A percentile compares a stretch with the other conserved stretches of the same genome.
Evolutionary conservation across 2,113 vertebrate genomes (phyloP).

Genomic region (Hippocampus comes): DNA sequence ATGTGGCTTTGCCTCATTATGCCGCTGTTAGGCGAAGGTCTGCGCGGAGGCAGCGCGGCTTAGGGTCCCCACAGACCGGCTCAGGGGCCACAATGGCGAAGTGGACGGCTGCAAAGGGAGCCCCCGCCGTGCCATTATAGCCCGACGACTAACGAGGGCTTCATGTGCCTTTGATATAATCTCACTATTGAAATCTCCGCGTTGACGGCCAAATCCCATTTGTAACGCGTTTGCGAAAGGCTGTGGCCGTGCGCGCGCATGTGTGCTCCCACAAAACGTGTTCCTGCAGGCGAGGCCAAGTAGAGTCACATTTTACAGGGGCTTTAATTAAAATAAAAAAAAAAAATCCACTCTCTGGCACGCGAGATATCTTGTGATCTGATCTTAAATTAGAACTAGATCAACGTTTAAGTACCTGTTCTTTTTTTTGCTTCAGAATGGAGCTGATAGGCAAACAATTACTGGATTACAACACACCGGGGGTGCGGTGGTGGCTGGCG

Average conservation of each 20-base stretch:
- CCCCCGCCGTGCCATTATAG: constrained; percentile 87
- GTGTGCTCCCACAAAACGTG: neutral
- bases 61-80: constrained; percentile 81
- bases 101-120: constrained; percentile 64
- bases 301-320: constrained; percentile 67
- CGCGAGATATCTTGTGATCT: constrained; percentile 75
- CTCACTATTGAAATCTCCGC: constrained; percentile 88
- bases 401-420: constrained; percentile 53
- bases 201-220: constrained; percentile 93
- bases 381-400: constrained; percentile 75
- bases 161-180: constrained; percentile 95
- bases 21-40: constrained; percentile 83
- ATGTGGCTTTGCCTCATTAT: constrained; percentile 93
- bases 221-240: constrained; percentile 70
- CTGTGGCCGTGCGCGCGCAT: constrained; percentile 16
- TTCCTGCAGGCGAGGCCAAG: constrained; percentile 55
- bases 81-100: constrained; percentile 85
- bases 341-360: constrained; percentile 60
- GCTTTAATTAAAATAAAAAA: constrained; percentile 58
- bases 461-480: constrained; percentile 48
- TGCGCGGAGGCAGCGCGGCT: constrained; percentile 83
- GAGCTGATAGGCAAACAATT: constrained; percentile 54
- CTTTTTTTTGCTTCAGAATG: constrained; percentile 29
- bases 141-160: constrained; percentile 88
- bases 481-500: constrained; percentile 1